Conservation (phyloP, 2,888 invertebrate species). For the Sisyra nigra region DNA sequence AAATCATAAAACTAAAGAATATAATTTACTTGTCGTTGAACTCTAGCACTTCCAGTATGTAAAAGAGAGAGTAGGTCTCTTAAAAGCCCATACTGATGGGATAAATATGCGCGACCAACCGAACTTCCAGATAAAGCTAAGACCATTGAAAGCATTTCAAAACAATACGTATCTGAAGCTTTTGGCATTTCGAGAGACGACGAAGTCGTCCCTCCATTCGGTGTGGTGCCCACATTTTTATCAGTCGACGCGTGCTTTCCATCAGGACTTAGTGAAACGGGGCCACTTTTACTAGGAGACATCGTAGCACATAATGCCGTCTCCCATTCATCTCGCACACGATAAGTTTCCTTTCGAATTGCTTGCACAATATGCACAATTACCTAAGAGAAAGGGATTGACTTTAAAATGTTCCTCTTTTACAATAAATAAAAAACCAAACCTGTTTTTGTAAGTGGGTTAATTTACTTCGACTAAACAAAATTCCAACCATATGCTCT, state of each 20-base stretch:
- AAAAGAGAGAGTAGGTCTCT: slow-evolving; percentile 71
- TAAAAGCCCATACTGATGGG: slow-evolving; percentile 73
- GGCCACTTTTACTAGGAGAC: slow-evolving; percentile 19
- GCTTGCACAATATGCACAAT: slow-evolving; percentile 83
- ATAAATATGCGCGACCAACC: slow-evolving; percentile 78
- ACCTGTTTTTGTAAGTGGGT: slow-evolving; percentile 89
- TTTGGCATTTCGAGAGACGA: slow-evolving; percentile 30
- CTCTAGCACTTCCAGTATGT: slow-evolving; percentile 88
- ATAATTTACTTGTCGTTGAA: slow-evolving; percentile 66
- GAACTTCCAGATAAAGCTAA: slow-evolving; percentile 84
- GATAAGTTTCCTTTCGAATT: slow-evolving; percentile 73
- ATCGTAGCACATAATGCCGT: slow-evolving; percentile 35
- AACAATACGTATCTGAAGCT: slow-evolving; percentile 81
- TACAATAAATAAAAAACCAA: slow-evolving; percentile 12
- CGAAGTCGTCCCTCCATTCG: slow-evolving; percentile 2
- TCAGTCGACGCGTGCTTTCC: slow-evolving; percentile 22
- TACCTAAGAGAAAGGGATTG: slow-evolving; percentile 34
- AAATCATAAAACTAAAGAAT: background rate
- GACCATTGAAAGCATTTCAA: slow-evolving; percentile 93
- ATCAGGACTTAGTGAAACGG: slow-evolving; percentile 20
- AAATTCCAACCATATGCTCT: slow-evolving; percentile 92
- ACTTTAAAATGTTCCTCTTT: background rate
- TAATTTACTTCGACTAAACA: slow-evolving; percentile 85
- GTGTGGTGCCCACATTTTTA: slow-evolving; percentile 2
- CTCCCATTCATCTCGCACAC: slow-evolving; percentile 88